phyloP scores from a whole-genome alignment of 2,113 vertebrate species.

The Gasterosteus aculeatus region DNA sequence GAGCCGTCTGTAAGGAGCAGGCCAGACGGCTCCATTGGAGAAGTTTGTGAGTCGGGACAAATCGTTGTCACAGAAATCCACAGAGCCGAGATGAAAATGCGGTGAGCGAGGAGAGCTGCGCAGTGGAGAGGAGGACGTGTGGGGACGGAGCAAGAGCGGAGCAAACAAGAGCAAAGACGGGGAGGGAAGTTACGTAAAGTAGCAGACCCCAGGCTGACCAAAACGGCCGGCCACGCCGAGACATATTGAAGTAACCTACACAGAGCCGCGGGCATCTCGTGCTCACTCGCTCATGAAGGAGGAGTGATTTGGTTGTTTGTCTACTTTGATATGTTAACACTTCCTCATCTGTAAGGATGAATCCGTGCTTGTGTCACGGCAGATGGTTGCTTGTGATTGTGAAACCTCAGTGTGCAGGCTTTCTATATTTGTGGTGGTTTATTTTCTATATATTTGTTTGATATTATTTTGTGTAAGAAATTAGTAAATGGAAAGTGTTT shows the following conservation, averaged over 20 bases:
- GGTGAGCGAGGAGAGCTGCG: slow-evolving; percentile 17
- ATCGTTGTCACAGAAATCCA: slow-evolving; percentile 38
- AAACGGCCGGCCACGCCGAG: slow-evolving; percentile 53
- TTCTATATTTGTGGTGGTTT: neutral
- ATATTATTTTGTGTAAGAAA: neutral
- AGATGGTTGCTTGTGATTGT: neutral
- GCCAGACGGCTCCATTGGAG: slow-evolving; percentile 50
- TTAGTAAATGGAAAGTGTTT: neutral
- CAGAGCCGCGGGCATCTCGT: slow-evolving; percentile 49
- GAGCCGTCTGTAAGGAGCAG: slow-evolving; percentile 38
- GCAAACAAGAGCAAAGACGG: slow-evolving; percentile 18
- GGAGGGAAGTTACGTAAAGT: slow-evolving; percentile 69
- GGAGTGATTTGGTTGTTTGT: slow-evolving; percentile 15
- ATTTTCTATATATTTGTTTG: neutral
- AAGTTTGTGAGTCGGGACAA: slow-evolving; percentile 49
- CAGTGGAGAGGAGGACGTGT: slow-evolving; percentile 25
- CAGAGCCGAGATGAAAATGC: slow-evolving; percentile 31
- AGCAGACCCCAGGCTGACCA: slow-evolving; percentile 56
- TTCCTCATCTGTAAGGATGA: slow-evolving; percentile 13
- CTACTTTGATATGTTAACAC: slow-evolving; percentile 10
- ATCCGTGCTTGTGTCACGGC: neutral
- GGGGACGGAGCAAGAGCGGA: slow-evolving; percentile 34
- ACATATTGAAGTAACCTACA: slow-evolving; percentile 68
- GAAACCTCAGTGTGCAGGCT: neutral
- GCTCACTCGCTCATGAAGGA: neutral